Evolutionary conservation across 2,113 vertebrate species (phyloP), one percentile per base, ranked within the genome.

Genomic region (Varanus salvator): DNA sequence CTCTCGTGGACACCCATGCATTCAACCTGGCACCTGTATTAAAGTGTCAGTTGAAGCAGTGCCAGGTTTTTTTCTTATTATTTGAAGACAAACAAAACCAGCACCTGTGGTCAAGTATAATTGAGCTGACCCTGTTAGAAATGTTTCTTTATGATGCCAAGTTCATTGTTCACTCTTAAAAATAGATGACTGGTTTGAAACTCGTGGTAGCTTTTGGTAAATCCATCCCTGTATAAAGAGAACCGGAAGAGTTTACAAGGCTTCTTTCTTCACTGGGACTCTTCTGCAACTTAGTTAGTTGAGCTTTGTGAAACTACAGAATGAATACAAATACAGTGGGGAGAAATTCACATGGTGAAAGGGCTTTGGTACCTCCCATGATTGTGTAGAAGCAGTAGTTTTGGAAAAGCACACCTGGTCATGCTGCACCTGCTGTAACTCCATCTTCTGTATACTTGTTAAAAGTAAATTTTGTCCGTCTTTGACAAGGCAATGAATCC

Each of bases 91-190:
- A 85, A 89, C 57, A 89, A 57, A 84, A 84, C 38, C 27, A 8
- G 60, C 88, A 80, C 72, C 82, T 89, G 60, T n/a, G 48, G n/a
- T 80, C 82, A 85, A 85, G 88, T 81, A 68, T n/a, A 89, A 85
- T 89, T 78, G 64, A 60, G 85, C 57, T 85, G 82, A 80, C 52
- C 57, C 50, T 54, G 48, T 85, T 71, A n/a, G 82, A n/a, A 85
- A 71, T 57, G 64, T 69, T 78, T 71, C 38, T 77, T 69, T 29
- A 77, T 48, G 48, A 74, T 69, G 57, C 64, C 31, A 84, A 66
- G 64, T 52, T 57, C 88, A 57, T 57, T 38, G 14, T 69, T 85
- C 34, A 71, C n/a, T 77, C 50, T 78, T 54, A 88, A 74, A 38
- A 71, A 74, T 52, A 29, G 44, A 15, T 6, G 15, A 38, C 60